Evolutionary conservation across 1,140 invertebrate genomes (phyloP), one percentile per base, ranked within the genome.

Genomic region (Ephestia elutella): DNA sequence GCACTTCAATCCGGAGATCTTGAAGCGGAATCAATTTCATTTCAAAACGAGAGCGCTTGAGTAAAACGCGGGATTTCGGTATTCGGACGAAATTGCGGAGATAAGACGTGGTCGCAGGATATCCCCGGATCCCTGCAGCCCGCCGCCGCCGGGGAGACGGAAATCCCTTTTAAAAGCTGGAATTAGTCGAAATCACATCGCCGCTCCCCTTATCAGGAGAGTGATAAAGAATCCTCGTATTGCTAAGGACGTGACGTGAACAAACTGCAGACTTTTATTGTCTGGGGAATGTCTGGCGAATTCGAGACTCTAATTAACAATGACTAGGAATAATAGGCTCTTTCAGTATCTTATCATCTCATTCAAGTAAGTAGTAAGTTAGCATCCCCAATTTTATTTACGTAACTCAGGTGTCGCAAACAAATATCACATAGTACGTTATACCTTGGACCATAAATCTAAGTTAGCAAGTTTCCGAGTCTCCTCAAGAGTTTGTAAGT

Each of bases 1-100:
- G 76, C 69, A 71, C 66, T 79, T 67, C 65, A 78, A 72, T 81
- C 71, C 66, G 64, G 57, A 65, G 66, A 58, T 57, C 67, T 71
- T 64, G 60, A 56, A 38, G 61, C 60, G 59, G 60, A 80, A 81
- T 77, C 71, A 70, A 75, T 75, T 76, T 69, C 61, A 72, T 72
- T 72, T 70, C 59, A 74, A 67, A 68, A 68, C 49, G 61, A 53
- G 60, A 68, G 54, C 65, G 55, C 49, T 49, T 54, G 49, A 65
- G 65, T 60, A 56, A 65, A 69, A 64, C 56, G 59, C 2, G 38
- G 61, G 63, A 62, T 67, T 75, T 63, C 57, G 51, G 63, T 62
- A 68, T 75, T 63, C 57, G 51, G n/a, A 60, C 54, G 59, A 60
- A 73, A 66, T 70, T 59, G 63, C 57, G 28, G 17, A 75, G 71